Evolutionary conservation across 1,140 invertebrate genomes (phyloP).

Genomic region (Lineus longissimus): DNA sequence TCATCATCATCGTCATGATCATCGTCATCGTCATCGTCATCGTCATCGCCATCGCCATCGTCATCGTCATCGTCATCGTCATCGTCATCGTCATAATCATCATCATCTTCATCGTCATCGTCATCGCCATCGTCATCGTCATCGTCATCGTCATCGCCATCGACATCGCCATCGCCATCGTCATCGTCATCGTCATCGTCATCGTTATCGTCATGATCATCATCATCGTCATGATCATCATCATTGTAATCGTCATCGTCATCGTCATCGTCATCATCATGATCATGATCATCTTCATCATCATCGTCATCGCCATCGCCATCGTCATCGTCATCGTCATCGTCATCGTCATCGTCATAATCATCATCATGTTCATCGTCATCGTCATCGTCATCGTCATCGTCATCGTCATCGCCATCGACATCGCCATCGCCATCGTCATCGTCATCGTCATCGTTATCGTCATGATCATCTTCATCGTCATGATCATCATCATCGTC

Average conservation of each 20-base stretch:
- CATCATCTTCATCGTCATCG: too few relatives aligned
- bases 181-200: slow-evolving; percentile 1
- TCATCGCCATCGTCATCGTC: slow-evolving; percentile 2
- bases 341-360: slow-evolving; percentile 1
- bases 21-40: slow-evolving; percentile 1
- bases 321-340: slow-evolving; percentile 1
- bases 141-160: slow-evolving; percentile 1
- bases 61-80: slow-evolving; percentile 1
- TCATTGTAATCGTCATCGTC: too few relatives aligned
- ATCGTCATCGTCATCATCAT: slow-evolving; percentile 1
- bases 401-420: slow-evolving; percentile 1
- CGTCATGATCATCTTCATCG: too few relatives aligned
- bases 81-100: too few relatives aligned
- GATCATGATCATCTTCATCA: neutral
- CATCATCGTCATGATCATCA: too few relatives aligned
- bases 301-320: slow-evolving; percentile 1
- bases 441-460: too few relatives aligned
- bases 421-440: too few relatives aligned
- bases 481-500: too few relatives aligned
- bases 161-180: too few relatives aligned
- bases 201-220: too few relatives aligned
- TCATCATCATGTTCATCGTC: too few relatives aligned
- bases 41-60: slow-evolving; percentile 1
- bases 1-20: too few relatives aligned
- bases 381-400: slow-evolving; percentile 1